phyloP scores from a whole-genome alignment of 1,140 invertebrate species.

The Tyrophagus putrescentiae region DNA sequence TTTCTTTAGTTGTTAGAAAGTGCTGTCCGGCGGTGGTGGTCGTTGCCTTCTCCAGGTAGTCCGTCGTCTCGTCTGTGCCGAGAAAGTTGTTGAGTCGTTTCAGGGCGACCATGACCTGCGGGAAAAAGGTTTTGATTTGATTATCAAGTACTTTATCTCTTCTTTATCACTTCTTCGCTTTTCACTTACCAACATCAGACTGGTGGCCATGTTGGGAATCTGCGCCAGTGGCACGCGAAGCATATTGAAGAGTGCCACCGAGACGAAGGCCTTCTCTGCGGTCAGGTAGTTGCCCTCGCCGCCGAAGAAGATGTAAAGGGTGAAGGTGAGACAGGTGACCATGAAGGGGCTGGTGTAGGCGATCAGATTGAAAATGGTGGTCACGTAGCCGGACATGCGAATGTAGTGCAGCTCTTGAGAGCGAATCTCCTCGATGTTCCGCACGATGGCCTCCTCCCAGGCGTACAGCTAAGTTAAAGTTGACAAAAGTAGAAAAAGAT shows the following conservation, averaged over 20 bases:
- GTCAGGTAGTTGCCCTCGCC: constrained; percentile 49
- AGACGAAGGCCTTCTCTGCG: constrained; percentile 83
- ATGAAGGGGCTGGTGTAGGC: constrained; percentile 30
- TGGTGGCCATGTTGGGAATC: constrained; percentile 39
- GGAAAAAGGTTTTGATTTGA: constrained; percentile 28
- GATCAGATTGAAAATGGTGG: constrained; percentile 22
- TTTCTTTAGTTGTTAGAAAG: too few species aligned
- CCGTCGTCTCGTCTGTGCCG: constrained; percentile 31
- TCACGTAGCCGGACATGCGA: constrained; percentile 21
- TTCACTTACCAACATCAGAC: constrained; percentile 22
- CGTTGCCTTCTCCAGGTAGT: too few species aligned
- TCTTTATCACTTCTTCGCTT: too few species aligned
- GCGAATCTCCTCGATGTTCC: constrained; percentile 25
- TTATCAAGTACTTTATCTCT: too few species aligned
- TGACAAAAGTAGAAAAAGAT: not conserved
- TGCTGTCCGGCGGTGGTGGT: too few species aligned
- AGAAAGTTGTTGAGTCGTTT: constrained; percentile 34
- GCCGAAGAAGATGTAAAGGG: constrained; percentile 57
- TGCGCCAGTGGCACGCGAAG: constrained; percentile 28
- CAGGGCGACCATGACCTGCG: constrained; percentile 35
- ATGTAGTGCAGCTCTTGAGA: constrained; percentile 25
- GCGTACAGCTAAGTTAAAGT: constrained; percentile 26
- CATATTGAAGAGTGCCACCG: constrained; percentile 92
- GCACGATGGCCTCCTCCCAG: constrained; percentile 29
- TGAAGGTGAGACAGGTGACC: constrained; percentile 48